These are phyloP conservation scores for Dynastes tityus DNA, from an alignment of 2,888 invertebrate species.

Conservation along the genomic window DNA sequence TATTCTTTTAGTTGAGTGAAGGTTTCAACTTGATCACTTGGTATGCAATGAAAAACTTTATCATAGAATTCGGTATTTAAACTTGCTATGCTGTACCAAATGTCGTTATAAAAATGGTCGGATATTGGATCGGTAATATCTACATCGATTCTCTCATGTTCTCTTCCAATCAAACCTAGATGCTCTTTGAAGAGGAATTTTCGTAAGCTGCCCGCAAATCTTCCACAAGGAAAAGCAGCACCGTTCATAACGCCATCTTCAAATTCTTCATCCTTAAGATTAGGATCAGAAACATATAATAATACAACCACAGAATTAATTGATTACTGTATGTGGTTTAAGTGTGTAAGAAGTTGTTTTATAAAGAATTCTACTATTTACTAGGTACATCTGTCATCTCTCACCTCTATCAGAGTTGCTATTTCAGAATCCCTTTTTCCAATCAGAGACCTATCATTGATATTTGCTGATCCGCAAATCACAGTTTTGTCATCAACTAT, in stretches of 20 bases:
- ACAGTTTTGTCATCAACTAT: conserved; percentile 93
- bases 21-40: conserved; percentile 85
- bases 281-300: conserved; percentile 1
- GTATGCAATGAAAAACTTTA: conserved; percentile 91
- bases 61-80: conserved; percentile 93
- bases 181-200: conserved; percentile 93
- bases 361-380: not conserved
- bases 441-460: conserved; percentile 96
- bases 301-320: not conserved
- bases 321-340: too few species aligned
- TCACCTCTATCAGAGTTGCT: conserved; percentile 88
- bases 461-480: conserved; percentile 98
- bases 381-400: not conserved
- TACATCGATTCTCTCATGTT: conserved; percentile 68
- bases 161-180: conserved; percentile 79
- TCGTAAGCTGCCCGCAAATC: conserved; percentile 88
- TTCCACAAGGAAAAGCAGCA: conserved; percentile 85
- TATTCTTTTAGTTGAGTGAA: conserved; percentile 86
- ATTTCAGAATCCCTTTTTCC: conserved; percentile 97
- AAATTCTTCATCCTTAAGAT: conserved; percentile 82
- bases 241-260: conserved; percentile 89
- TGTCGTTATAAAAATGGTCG: conserved; percentile 86
- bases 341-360: too few species aligned
- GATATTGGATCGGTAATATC: conserved; percentile 86
- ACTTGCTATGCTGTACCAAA: conserved; percentile 87